Base-by-base conservation (phyloP, 2,113 vertebrate species). In the Microtus montanus region DNA sequence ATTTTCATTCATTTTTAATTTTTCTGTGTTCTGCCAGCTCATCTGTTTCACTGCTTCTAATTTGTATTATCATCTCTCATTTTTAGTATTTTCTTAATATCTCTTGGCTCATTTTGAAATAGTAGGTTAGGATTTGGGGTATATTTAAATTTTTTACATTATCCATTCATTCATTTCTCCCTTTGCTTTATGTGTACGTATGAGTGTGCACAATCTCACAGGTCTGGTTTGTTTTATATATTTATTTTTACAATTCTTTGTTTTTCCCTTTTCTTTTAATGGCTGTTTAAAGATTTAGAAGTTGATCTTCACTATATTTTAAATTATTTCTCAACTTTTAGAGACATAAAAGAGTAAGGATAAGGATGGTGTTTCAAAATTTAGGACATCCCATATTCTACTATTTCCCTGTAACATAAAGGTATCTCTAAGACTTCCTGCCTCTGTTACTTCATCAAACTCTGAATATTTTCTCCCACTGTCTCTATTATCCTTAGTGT, bases 1-100 rank as follows among this genome's bases (percentile, higher is more conserved):
- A 54, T 75, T 95, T 96, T 92, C 6, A 13, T 64, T 92, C 82
- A 41, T 70, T 95, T 92, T 75, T 22, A 41, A 41, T 84, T 78
- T 61, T 87, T 85, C 63, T 85, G 47, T 79, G 14, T 84, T 91
- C 47, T 61, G 20, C 47, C 44, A 71, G 30, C 96, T 87, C 41
- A 47, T 49, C 78, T 85, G 14, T 15, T 80, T 73, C 90, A 33
- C 28, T 78, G 47, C 54, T 87, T 75, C 30, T 63, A 49, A 71
- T 71, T 33, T 58, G 74, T 74, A 19, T 15, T 77, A 15, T 58
- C 83, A 7, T 79, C 89, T 96, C 7, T 61, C 14, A 12, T 83
- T 87, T 74, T 79, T 22, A 68, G 3, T 28, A 82, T 83, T 95
- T 83, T 78, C 33, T 71, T 80, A 49, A 71, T 61, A 49, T 73